Conservation (phyloP, 2,113 vertebrate species). For the Bothrops jararaca region DNA sequence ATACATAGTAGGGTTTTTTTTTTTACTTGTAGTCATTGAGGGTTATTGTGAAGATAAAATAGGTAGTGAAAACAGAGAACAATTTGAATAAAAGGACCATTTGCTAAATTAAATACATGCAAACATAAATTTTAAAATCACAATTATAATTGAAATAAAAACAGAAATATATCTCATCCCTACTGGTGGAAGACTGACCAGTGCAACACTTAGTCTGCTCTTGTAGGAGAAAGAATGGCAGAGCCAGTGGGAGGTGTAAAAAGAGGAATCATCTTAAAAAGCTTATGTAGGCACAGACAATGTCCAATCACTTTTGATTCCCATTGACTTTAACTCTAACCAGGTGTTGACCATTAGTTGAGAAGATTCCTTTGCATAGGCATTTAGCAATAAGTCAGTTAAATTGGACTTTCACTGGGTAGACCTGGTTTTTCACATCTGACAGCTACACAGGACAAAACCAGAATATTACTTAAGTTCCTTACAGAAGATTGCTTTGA, state of each 20-base stretch:
- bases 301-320: neutral
- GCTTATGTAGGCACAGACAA: neutral
- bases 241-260: neutral
- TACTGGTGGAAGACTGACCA: neutral
- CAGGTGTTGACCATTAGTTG: neutral
- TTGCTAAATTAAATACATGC: neutral
- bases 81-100: neutral
- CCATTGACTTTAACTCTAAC: neutral
- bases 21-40: neutral
- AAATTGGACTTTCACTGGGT: neutral
- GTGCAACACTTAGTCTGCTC: neutral
- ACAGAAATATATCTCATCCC: neutral
- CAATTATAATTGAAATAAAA: neutral
- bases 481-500: neutral
- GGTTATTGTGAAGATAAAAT: neutral
- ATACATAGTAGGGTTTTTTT: neutral
- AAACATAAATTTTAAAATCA: neutral
- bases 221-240: neutral
- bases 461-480: neutral
- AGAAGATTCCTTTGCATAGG: neutral
- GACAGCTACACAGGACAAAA: neutral
- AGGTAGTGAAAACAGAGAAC: neutral
- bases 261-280: neutral
- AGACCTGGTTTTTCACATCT: neutral
- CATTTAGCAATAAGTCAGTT: neutral